Base-by-base conservation (phyloP, 2,888 invertebrate species). In the Xylota segnis region DNA sequence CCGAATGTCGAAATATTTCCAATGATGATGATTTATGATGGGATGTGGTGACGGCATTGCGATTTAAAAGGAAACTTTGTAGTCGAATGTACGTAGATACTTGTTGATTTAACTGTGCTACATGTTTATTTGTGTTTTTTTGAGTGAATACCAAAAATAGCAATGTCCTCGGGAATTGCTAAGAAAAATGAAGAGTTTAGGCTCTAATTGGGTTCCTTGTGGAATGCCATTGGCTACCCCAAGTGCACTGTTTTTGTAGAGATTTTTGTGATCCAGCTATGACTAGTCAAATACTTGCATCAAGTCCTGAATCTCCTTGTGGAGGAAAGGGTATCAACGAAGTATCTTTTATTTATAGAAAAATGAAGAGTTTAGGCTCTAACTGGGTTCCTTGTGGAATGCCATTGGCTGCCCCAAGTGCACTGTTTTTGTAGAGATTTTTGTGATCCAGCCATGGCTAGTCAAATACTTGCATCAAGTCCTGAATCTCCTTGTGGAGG, bases 11-110 rank as follows among this genome's bases (percentile, higher is more conserved):
- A 72, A 71, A 59, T 52, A 5, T 43, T 23, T 45, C 43, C 37
- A 32, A 45, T 56, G 66, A 81, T 74, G 66, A 59, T 74, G 72
- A 81, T 81, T 81, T 81, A 81, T 61, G 66, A 68, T 74, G 27
- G 66, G 74, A 61, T 40, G 59, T 68, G 74, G 37, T 68, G 65
- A 47, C 18, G 56, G 50, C 58, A 47, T 37, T 32, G 34, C 65
- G 56, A 47, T 54, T 65, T 27, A n/a, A 52, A 29, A 65, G 56
- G 45, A 56, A 40, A 66, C 50, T 34, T 32, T 32, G 40, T 68
- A 32, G 18, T 10, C 10, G n/a, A 52, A 37, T 34, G n/a, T 40
- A 12, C 6, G 3, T 23, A 23, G 23, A n/a, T 23, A 37, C n/a
- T 52, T 43, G 54, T 66, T 66, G 50, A n/a, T 23, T 66, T 37